A percentile compares a stretch with the other conserved stretches of the same genome.
Conservation (phyloP, 1,140 invertebrate genomes). For the Drosophila kepulauana region DNA sequence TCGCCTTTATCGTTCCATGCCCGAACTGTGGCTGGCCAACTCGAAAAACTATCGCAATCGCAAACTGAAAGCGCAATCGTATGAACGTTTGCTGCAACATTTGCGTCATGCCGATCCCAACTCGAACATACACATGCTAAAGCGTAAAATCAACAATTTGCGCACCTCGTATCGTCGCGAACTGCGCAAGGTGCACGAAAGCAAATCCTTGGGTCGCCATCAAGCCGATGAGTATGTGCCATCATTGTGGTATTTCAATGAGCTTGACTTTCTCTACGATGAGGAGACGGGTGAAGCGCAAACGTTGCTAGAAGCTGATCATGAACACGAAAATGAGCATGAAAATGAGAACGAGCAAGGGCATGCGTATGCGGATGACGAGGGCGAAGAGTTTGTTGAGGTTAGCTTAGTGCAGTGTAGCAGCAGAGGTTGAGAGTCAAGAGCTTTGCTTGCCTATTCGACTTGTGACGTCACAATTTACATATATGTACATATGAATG, state of each 20-base stretch:
- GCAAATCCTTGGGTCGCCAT: not conserved
- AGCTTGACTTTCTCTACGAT: conserved; percentile 63
- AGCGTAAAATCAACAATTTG: conserved; percentile 70
- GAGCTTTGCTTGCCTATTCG: not conserved
- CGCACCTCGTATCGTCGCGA: conserved; percentile 68
- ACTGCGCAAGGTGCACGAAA: conserved; percentile 56
- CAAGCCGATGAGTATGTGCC: conserved; percentile 41
- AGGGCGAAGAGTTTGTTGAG: not conserved
- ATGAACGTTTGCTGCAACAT: conserved; percentile 28
- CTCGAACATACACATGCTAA: conserved; percentile 58
- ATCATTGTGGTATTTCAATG: conserved; percentile 61
- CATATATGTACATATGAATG: not conserved
- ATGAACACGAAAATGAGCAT: not conserved
- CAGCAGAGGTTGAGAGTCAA: not conserved
- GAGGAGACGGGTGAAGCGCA: conserved; percentile 51
- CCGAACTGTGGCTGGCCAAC: conserved; percentile 60
- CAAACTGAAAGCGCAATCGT: conserved; percentile 42
- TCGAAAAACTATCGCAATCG: conserved; percentile 58
- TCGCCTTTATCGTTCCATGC: conserved; percentile 63
- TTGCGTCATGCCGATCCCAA: conserved; percentile 36
- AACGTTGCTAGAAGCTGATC: not conserved
- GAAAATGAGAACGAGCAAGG: not conserved
- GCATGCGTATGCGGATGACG: not conserved
- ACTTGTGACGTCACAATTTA: not conserved
- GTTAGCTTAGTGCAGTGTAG: not conserved